Evolutionary conservation across 2,888 invertebrate species (phyloP).

Genomic region (Macrosiphum euphorbiae): DNA sequence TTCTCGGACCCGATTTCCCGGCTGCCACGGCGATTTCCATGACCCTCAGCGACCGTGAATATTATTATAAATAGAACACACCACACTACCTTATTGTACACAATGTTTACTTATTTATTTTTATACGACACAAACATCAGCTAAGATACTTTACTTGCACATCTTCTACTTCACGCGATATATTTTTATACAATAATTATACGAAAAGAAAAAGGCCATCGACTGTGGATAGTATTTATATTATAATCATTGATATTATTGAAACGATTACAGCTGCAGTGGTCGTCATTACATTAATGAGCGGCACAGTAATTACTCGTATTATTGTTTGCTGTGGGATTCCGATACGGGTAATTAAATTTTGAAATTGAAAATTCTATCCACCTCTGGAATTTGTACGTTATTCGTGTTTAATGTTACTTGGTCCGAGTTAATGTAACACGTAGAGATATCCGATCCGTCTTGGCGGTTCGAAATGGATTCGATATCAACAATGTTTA

Average conservation of each 20-base stretch:
- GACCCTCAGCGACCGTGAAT: conserved; percentile 1
- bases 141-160: background rate
- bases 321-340: background rate
- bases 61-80: background rate
- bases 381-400: background rate
- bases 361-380: background rate
- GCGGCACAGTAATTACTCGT: background rate
- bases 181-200: background rate
- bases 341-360: background rate
- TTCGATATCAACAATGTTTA: background rate
- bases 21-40: background rate
- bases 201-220: background rate
- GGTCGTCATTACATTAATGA: background rate
- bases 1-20: background rate
- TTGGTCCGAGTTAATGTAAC: background rate
- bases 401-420: background rate
- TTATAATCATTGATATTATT: background rate
- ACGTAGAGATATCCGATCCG: background rate
- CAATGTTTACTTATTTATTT: background rate
- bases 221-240: background rate
- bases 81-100: background rate
- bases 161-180: background rate
- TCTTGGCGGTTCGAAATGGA: background rate
- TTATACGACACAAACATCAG: background rate
- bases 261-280: background rate